Percentiles rank a stretch among this genome's conserved stretches.
Evolutionary conservation across 1,140 invertebrate species (phyloP).

Genomic region (Drosophila takahashii): DNA sequence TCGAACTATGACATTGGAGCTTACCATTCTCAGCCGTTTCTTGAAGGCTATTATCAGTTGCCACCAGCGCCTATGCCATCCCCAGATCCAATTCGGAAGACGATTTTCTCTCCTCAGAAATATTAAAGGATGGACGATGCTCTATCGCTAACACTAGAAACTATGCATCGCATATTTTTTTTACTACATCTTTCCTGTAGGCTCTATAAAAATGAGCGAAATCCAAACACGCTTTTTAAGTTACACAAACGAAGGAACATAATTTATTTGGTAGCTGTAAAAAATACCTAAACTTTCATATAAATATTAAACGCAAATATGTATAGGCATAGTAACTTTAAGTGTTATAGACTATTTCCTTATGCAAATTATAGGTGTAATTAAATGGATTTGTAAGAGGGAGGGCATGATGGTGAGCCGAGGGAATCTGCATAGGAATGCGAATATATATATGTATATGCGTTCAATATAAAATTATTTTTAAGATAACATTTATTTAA

Average conservation of each 20-base stretch:
- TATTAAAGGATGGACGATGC: conserved; percentile 36
- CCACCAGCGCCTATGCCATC: conserved; percentile 18
- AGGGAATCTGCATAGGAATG: conserved; percentile 49
- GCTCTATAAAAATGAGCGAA: conserved; percentile 36
- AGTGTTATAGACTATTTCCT: conserved; percentile 74
- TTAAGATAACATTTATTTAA: no score
- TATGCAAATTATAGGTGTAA: conserved; percentile 67
- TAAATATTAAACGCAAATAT: conserved; percentile 23
- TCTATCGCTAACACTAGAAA: conserved; percentile 49
- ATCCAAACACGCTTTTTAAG: conserved; percentile 62
- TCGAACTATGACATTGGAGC: conserved; percentile 10
- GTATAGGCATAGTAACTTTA: conserved; percentile 55
- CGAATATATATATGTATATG: conserved; percentile 25
- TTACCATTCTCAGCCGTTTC: conserved; percentile 32
- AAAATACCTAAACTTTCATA: conserved; percentile 38
- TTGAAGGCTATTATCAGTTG: conserved; percentile 51
- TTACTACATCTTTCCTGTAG: conserved; percentile 44
- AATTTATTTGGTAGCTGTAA: conserved; percentile 76
- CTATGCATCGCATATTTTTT: conserved; percentile 56
- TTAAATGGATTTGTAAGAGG: conserved; percentile 57
- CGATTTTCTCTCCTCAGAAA: conserved; percentile 36
- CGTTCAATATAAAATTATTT: no score
- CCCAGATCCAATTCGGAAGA: conserved; percentile 16
- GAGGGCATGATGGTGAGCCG: background rate
- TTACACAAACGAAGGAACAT: conserved; percentile 68